A percentile compares a stretch with the other conserved stretches of the same genome.
Conservation (phyloP, 1,140 invertebrate species). For the Trichoplusia ni region DNA sequence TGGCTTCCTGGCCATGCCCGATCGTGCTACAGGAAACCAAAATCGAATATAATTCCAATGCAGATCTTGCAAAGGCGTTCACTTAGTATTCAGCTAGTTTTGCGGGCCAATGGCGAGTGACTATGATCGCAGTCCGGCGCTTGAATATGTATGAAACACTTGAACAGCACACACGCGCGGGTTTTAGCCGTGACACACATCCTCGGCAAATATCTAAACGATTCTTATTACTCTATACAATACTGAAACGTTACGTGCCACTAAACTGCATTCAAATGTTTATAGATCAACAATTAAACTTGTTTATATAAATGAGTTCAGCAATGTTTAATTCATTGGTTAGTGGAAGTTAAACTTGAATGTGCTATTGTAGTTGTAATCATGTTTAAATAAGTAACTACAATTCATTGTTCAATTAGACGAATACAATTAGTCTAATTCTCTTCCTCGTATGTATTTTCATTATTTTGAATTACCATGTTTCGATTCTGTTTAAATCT, state of each 20-base stretch:
- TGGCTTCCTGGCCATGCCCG: slow-evolving; percentile 55
- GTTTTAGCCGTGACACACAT: slow-evolving; percentile 75
- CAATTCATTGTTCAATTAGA: slow-evolving; percentile 13
- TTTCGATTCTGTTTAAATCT: too few species aligned
- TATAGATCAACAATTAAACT: slow-evolving; percentile 28
- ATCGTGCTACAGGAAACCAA: slow-evolving; percentile 60
- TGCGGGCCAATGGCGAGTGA: slow-evolving; percentile 68
- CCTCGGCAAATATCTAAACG: slow-evolving; percentile 55
- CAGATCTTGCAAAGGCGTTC: slow-evolving; percentile 65
- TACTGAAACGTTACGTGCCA: slow-evolving; percentile 33
- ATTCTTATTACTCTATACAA: slow-evolving; percentile 43
- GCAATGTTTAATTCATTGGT: slow-evolving; percentile 26
- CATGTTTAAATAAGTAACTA: slow-evolving; percentile 1
- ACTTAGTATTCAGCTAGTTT: slow-evolving; percentile 74
- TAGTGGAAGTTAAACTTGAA: slow-evolving; percentile 27
- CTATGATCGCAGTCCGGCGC: slow-evolving; percentile 60
- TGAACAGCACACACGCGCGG: slow-evolving; percentile 57
- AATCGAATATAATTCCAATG: slow-evolving; percentile 72
- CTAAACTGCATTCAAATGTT: slow-evolving; percentile 31
- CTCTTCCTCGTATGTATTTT: slow-evolving; percentile 26
- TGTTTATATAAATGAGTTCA: slow-evolving; percentile 24
- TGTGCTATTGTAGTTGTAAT: slow-evolving; percentile 10
- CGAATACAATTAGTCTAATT: slow-evolving; percentile 22
- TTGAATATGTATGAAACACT: slow-evolving; percentile 75
- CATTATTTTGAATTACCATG: too few species aligned